phyloP scores from a whole-genome alignment of 2,113 vertebrate species.

The Chroicocephalus ridibundus region DNA sequence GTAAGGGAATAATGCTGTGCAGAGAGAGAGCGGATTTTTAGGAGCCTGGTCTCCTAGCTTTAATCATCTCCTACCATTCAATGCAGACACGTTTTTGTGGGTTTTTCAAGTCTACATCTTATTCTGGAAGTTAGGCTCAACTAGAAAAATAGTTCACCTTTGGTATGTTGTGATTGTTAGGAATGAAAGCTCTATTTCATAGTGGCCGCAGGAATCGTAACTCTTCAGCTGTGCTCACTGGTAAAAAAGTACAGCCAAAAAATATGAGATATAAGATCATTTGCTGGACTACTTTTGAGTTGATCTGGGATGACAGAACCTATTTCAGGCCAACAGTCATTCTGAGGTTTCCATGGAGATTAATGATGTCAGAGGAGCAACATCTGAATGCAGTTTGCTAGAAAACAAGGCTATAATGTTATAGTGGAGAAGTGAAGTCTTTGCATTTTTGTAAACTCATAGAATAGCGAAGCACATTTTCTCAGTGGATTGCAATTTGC shows the following conservation, averaged over 20 bases:
- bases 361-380: slow-evolving; percentile 71
- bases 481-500: background rate
- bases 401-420: slow-evolving; percentile 52
- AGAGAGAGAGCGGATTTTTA: background rate
- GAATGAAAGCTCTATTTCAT: slow-evolving; percentile 38
- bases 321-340: slow-evolving; percentile 58
- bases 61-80: background rate
- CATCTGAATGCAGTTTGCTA: slow-evolving; percentile 58
- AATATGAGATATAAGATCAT: slow-evolving; percentile 41
- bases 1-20: background rate
- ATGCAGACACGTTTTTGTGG: background rate
- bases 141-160: slow-evolving; percentile 25
- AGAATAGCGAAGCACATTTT: background rate
- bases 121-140: background rate
- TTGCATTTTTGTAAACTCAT: slow-evolving; percentile 13
- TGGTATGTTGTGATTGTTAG: background rate
- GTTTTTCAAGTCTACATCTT: background rate
- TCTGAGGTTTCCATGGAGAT: slow-evolving; percentile 76
- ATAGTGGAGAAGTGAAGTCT: background rate
- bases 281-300: slow-evolving; percentile 53
- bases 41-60: background rate
- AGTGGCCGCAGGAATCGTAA: background rate
- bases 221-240: slow-evolving; percentile 5
- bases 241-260: slow-evolving; percentile 22
- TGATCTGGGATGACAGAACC: slow-evolving; percentile 59